phyloP scores from a whole-genome alignment of 1,140 invertebrate genomes.

The Sycobia sp. region DNA sequence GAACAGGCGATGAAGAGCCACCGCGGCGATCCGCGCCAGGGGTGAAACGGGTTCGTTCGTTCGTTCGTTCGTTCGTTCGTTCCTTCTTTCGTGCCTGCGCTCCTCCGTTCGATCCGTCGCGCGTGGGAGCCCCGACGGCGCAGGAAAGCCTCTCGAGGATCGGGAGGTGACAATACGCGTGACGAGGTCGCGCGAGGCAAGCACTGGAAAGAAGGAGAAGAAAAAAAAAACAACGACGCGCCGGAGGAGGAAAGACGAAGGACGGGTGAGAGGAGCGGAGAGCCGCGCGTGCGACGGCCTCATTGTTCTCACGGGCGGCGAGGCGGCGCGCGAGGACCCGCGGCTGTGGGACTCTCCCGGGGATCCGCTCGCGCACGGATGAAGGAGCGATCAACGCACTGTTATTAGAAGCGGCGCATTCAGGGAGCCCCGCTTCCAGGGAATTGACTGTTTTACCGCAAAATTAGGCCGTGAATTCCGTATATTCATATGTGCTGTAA shows the following conservation, averaged over 20 bases:
- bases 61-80: slow-evolving; percentile 34
- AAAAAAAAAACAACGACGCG: too few species aligned
- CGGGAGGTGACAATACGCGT: slow-evolving; percentile 43
- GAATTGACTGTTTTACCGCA: slow-evolving; percentile 17
- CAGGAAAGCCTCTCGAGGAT: slow-evolving; percentile 38
- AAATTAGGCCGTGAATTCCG: slow-evolving; percentile 24
- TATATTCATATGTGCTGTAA: too few species aligned
- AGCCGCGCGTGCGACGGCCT: slow-evolving; percentile 41
- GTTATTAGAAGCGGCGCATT: slow-evolving; percentile 19
- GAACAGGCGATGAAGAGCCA: slow-evolving; percentile 22
- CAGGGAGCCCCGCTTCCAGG: slow-evolving; percentile 2
- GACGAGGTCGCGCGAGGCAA: not conserved
- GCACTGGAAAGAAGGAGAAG: too few species aligned
- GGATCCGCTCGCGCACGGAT: slow-evolving; percentile 16
- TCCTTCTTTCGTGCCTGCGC: slow-evolving; percentile 22
- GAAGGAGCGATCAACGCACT: slow-evolving; percentile 28
- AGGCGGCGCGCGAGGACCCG: not conserved
- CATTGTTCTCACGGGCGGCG: slow-evolving; percentile 25
- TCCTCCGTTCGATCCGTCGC: too few species aligned
- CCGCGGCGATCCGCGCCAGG: slow-evolving; percentile 34
- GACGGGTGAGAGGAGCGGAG: slow-evolving; percentile 33
- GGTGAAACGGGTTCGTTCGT: slow-evolving; percentile 48
- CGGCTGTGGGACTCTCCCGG: not conserved
- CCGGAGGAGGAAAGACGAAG: not conserved
- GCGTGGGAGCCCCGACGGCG: slow-evolving; percentile 60